Evolutionary conservation across 2,113 vertebrate species (phyloP).

Genomic region (Pelvicachromis taeniatus): DNA sequence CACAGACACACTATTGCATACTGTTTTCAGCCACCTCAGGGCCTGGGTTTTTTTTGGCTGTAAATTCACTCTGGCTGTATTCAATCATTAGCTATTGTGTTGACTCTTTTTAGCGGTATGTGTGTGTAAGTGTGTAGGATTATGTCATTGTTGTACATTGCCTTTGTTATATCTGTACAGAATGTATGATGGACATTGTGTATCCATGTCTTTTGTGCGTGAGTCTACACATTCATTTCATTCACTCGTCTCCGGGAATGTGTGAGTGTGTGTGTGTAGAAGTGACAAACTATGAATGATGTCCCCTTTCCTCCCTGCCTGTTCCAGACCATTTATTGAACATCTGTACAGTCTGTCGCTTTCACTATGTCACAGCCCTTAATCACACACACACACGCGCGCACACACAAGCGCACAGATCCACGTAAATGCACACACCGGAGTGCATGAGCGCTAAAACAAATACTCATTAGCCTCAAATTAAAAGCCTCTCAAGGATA

Average conservation of each 20-base stretch:
- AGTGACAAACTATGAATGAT: constrained; percentile 16
- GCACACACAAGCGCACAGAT: background rate
- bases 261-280: background rate
- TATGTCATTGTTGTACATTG: background rate
- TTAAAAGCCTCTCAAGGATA: constrained; percentile 58
- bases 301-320: constrained; percentile 32
- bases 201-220: background rate
- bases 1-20: background rate
- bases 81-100: constrained; percentile 9
- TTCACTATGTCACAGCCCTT: constrained; percentile 40
- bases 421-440: background rate
- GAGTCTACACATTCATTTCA: background rate
- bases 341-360: constrained; percentile 60
- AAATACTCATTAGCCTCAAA: constrained; percentile 65
- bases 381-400: constrained; percentile 41
- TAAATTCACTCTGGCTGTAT: background rate
- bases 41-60: background rate
- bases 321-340: constrained; percentile 71
- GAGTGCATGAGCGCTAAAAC: constrained; percentile 35
- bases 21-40: background rate
- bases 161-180: background rate
- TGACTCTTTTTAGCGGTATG: background rate
- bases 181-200: background rate
- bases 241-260: background rate
- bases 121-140: background rate